These are phyloP conservation scores for Gobionotothen gibberifrons DNA, from an alignment of 2,797 vertebrate genomes.

Conservation along the genomic window DNA sequence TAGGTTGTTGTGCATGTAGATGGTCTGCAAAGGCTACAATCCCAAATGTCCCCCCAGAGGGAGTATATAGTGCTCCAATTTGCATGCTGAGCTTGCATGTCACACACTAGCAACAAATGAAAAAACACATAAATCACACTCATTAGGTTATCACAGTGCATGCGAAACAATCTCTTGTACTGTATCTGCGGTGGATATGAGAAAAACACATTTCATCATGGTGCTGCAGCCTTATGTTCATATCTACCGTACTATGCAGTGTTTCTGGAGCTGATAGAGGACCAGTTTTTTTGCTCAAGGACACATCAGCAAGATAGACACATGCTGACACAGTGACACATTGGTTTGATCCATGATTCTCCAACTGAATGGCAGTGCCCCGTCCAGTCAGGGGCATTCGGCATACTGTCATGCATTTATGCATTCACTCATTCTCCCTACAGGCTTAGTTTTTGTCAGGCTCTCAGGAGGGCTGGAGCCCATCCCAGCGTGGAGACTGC, in stretches of 20 bases:
- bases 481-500: constrained; percentile 21
- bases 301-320: constrained; percentile 39
- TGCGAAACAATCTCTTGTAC: constrained; percentile 23
- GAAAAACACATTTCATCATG: constrained; percentile 26
- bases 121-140: too few species aligned
- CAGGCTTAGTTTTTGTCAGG: constrained; percentile 30
- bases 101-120: too few species aligned
- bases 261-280: constrained; percentile 23
- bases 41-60: too few species aligned
- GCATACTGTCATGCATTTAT: constrained; percentile 42
- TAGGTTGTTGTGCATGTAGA: too few species aligned
- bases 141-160: too few species aligned
- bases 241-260: constrained; percentile 6
- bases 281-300: constrained; percentile 42
- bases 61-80: too few species aligned
- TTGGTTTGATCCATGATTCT: constrained; percentile 31
- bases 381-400: constrained; percentile 24
- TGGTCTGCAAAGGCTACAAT: too few species aligned
- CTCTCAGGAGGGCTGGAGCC: constrained; percentile 35
- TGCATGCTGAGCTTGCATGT: too few species aligned
- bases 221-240: constrained; percentile 18
- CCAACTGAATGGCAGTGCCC: constrained; percentile 12
- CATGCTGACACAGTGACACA: constrained; percentile 48
- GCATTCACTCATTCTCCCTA: constrained; percentile 22
- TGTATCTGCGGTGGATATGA: constrained; percentile 28